Percentiles rank a stretch among this genome's conserved stretches.
These are phyloP conservation scores for Antedon mediterranea DNA, from an alignment of 53 echinoderm and acorn worm genomes.

Conservation along the genomic window DNA sequence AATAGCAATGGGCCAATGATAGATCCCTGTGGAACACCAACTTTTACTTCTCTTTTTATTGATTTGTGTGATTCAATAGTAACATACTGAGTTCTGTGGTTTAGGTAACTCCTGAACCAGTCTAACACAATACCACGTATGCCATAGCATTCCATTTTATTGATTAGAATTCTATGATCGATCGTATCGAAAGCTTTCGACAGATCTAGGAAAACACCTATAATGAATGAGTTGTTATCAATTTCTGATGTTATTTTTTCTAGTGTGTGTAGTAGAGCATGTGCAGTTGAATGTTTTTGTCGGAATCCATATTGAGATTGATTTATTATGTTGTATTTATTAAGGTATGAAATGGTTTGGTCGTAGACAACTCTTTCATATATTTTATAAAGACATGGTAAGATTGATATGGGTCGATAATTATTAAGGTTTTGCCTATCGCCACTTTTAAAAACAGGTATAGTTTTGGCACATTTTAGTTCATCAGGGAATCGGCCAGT, in stretches of 20 bases:
- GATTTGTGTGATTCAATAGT: background rate
- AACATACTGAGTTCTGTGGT: background rate
- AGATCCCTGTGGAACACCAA: background rate
- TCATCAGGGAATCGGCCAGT: background rate
- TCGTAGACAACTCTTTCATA: background rate
- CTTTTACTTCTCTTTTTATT: background rate
- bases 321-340: background rate
- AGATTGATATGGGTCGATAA: background rate
- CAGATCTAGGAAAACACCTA: background rate
- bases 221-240: background rate
- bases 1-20: background rate
- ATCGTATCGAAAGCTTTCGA: background rate
- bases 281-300: background rate
- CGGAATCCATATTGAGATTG: background rate
- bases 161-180: background rate
- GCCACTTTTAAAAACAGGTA: background rate
- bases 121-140: background rate
- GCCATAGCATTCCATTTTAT: background rate
- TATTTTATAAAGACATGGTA: background rate
- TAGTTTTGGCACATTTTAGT: background rate
- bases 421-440: background rate
- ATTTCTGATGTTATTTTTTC: background rate
- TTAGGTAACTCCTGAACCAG: background rate
- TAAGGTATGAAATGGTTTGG: background rate
- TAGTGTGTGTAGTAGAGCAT: too few relatives aligned